Evolutionary conservation across 2,113 vertebrate species (phyloP).

Genomic region (Gnathonemus echidnorhynchus): DNA sequence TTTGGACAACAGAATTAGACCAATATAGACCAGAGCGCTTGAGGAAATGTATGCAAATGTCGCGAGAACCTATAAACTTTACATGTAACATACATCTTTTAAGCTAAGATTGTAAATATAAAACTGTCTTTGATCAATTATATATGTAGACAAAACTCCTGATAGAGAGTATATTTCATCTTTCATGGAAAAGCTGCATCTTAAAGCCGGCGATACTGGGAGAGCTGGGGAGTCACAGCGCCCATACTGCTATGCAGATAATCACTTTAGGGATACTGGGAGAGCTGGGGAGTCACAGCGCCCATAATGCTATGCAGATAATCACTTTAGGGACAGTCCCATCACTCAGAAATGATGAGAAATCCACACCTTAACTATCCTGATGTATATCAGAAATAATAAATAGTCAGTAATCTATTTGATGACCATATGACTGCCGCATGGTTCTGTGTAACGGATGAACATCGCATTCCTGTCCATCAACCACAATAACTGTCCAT

Average conservation of each 20-base stretch:
- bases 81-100: background rate
- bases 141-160: background rate
- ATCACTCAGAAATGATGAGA: constrained; percentile 12
- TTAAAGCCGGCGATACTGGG: too few relatives aligned
- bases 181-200: background rate
- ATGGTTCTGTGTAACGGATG: constrained; percentile 31
- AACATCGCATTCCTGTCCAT: constrained; percentile 20
- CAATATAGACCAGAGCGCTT: background rate
- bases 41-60: background rate
- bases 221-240: background rate
- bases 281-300: background rate
- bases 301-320: too few relatives aligned
- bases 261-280: too few relatives aligned
- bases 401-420: constrained; percentile 31
- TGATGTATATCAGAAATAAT: constrained; percentile 17
- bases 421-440: constrained; percentile 24
- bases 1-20: background rate
- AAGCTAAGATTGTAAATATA: background rate
- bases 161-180: background rate
- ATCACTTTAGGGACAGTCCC: background rate
- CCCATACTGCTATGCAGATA: too few relatives aligned
- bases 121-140: background rate
- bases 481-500: constrained; percentile 1
- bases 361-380: constrained; percentile 34
- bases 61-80: background rate